Percentiles rank a stretch among this genome's conserved stretches.
Conservation (phyloP, 2,797 vertebrate species). For the Peromyscus eremicus region DNA sequence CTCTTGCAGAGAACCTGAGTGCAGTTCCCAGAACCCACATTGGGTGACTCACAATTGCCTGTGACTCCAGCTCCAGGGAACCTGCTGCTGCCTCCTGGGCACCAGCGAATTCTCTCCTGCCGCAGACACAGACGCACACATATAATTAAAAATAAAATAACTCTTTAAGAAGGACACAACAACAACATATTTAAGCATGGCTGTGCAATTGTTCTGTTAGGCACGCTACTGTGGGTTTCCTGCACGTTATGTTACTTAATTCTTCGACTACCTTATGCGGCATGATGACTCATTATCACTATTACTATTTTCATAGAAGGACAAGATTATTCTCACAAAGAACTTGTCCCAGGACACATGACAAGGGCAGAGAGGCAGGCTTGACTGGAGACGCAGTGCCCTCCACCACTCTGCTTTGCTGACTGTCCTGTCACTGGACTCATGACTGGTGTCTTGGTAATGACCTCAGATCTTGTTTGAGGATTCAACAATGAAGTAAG, state of each 20-base stretch:
- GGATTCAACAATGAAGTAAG: background rate
- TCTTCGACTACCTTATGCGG: background rate
- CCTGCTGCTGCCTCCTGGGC: background rate
- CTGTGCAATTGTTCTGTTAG: background rate
- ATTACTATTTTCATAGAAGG: conserved; percentile 14
- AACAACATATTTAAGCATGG: background rate
- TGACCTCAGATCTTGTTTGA: background rate
- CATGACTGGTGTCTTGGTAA: background rate
- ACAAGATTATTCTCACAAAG: background rate
- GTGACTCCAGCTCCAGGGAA: background rate
- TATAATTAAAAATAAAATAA: background rate
- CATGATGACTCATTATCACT: background rate
- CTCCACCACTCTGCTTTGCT: background rate
- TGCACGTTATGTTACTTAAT: background rate
- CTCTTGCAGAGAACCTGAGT: background rate
- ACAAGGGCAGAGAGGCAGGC: background rate
- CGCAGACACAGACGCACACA: background rate
- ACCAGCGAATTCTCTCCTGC: background rate
- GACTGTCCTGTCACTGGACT: background rate
- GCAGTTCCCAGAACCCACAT: background rate
- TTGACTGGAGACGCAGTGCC: background rate
- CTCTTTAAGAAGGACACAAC: background rate
- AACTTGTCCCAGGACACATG: background rate
- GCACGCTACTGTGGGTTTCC: background rate
- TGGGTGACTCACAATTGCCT: background rate